Evolutionary conservation across 2,797 vertebrate genomes (phyloP).

Genomic region (Peromyscus attwateri): DNA sequence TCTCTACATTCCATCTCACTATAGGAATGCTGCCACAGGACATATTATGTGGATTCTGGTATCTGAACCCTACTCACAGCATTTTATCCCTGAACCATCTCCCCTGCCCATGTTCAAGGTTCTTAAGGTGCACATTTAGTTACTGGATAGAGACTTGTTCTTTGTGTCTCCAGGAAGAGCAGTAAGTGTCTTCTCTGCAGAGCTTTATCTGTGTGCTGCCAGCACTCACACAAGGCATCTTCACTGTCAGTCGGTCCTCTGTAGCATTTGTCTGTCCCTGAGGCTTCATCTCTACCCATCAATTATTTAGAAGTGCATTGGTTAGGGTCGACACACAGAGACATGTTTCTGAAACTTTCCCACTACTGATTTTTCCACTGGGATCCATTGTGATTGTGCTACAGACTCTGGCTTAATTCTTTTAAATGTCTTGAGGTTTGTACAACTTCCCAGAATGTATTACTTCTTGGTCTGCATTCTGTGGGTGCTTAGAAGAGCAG

Average conservation of each 20-base stretch:
- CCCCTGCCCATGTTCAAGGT: neutral
- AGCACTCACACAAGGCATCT: neutral
- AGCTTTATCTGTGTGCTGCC: neutral
- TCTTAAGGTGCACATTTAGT: neutral
- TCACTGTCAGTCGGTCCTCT: neutral
- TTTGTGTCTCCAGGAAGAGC: neutral
- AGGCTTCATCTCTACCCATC: neutral
- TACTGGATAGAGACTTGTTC: neutral
- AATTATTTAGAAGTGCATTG: neutral
- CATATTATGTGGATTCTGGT: neutral
- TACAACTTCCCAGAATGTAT: neutral
- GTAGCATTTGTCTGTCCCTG: neutral
- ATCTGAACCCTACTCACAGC: neutral
- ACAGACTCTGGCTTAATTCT: neutral
- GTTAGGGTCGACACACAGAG: neutral
- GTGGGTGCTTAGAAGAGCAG: too few species aligned
- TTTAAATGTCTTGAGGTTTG: neutral
- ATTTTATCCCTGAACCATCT: neutral
- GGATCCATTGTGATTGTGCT: neutral
- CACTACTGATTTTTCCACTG: neutral
- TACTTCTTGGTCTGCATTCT: neutral
- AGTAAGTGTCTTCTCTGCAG: too few species aligned
- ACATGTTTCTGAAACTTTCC: neutral
- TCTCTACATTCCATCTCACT: neutral
- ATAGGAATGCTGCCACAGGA: neutral